Conservation (phyloP, 2,113 vertebrate genomes). For the Lycaon pictus region DNA sequence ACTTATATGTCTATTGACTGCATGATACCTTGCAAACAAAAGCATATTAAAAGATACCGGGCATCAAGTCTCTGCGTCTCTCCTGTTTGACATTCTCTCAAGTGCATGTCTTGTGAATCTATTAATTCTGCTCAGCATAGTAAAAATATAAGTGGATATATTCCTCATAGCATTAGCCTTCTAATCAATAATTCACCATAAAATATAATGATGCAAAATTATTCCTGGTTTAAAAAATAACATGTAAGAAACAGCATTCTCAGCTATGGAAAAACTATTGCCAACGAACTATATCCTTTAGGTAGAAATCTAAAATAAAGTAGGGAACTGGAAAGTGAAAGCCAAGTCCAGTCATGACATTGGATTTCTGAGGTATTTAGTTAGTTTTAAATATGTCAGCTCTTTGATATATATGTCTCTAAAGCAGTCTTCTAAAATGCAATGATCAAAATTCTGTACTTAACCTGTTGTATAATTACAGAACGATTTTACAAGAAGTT, state of each 20-base stretch:
- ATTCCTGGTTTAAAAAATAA: conserved; percentile 20
- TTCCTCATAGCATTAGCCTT: not conserved
- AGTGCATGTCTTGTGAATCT: not conserved
- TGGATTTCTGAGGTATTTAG: not conserved
- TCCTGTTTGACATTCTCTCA: not conserved
- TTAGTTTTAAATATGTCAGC: not conserved
- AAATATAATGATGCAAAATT: conserved; percentile 16
- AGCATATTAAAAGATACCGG: not conserved
- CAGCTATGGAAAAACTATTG: not conserved
- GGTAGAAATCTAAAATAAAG: conserved; percentile 19
- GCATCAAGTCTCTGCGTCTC: not conserved
- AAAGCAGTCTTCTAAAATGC: conserved; percentile 25
- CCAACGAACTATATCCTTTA: not conserved
- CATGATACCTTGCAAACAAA: not conserved
- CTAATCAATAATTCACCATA: not conserved
- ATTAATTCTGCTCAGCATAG: conserved; percentile 1
- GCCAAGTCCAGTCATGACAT: not conserved
- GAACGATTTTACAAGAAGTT: not conserved
- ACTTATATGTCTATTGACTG: not conserved
- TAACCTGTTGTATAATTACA: not conserved
- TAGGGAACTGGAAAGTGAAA: not conserved
- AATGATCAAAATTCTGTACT: not conserved
- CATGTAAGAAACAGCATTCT: not conserved
- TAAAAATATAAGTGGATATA: not conserved
- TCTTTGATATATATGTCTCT: not conserved